A percentile compares a stretch with the other conserved stretches of the same genome.
These are phyloP conservation scores for Halcyon leucocephala DNA, from an alignment of 2,797 vertebrate genomes.

Conservation along the genomic window DNA sequence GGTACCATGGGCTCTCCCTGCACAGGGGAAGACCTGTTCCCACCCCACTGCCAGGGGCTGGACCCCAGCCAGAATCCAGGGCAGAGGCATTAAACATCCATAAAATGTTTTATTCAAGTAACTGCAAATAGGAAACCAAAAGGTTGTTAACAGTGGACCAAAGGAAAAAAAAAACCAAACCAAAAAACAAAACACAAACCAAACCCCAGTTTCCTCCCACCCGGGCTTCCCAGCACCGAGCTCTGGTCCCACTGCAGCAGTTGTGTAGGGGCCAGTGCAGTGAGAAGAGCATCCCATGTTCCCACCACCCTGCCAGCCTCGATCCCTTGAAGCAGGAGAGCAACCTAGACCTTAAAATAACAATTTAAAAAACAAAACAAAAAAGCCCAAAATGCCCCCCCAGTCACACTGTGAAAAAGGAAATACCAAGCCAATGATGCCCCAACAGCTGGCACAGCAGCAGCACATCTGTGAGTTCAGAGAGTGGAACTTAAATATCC, in stretches of 20 bases:
- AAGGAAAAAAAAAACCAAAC: background rate
- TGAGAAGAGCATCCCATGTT: background rate
- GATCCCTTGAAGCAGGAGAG: slow-evolving; percentile 32
- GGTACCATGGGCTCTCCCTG: background rate
- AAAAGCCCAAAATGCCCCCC: background rate
- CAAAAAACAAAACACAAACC: background rate
- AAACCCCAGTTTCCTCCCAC: background rate
- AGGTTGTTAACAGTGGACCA: slow-evolving; percentile 53
- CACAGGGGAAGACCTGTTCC: background rate
- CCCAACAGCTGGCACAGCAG: slow-evolving; percentile 36
- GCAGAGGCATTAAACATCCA: slow-evolving; percentile 37
- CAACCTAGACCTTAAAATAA: background rate
- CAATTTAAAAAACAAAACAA: background rate
- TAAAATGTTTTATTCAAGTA: slow-evolving; percentile 85
- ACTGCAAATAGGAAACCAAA: slow-evolving; percentile 81
- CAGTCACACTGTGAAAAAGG: background rate
- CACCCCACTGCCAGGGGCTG: background rate
- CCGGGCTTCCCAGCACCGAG: background rate
- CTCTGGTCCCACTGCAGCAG: slow-evolving; percentile 26
- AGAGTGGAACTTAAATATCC: slow-evolving; percentile 79
- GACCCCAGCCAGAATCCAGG: background rate
- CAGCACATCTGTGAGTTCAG: slow-evolving; percentile 66
- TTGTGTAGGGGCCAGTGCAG: background rate
- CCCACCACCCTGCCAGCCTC: background rate
- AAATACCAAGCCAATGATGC: background rate